Evolutionary conservation across 2,113 vertebrate genomes (phyloP).

Genomic region (Platichthys flesus): DNA sequence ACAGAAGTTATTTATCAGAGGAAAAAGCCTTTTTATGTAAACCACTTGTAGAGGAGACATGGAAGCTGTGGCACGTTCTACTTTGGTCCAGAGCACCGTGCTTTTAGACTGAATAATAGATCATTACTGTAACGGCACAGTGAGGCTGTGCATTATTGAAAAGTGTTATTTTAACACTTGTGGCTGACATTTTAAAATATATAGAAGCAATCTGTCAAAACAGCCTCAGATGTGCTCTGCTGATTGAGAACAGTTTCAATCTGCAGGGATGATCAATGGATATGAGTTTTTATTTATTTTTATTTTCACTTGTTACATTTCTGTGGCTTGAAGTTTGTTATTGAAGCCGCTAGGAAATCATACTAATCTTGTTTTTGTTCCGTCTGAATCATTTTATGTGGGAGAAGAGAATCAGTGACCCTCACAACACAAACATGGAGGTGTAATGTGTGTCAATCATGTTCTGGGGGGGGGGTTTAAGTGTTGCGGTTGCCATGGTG

Average conservation of each 20-base stretch:
- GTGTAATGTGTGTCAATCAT: no score
- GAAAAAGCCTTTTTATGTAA: no score
- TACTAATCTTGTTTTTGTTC: no score
- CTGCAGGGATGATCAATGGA: slow-evolving; percentile 28
- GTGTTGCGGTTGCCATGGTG: slow-evolving; percentile 19
- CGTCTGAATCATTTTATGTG: no score
- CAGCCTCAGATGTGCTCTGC: background rate
- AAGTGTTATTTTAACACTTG: background rate
- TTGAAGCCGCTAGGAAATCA: no score
- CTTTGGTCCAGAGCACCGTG: background rate
- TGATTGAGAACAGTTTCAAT: background rate
- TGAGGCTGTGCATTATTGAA: slow-evolving; percentile 3
- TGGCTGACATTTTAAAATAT: slow-evolving; percentile 36
- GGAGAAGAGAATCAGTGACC: no score
- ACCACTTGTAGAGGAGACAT: background rate
- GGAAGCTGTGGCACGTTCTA: background rate
- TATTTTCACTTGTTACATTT: background rate
- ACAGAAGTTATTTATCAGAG: no score
- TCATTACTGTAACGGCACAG: slow-evolving; percentile 26
- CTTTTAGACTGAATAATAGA: slow-evolving; percentile 53
- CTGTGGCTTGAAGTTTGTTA: no score
- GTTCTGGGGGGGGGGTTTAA: background rate
- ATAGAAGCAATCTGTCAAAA: slow-evolving; percentile 8
- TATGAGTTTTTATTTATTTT: background rate
- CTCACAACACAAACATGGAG: no score